Conservation (phyloP, 1,140 invertebrate genomes). For the Sarcophaga peregrina region DNA sequence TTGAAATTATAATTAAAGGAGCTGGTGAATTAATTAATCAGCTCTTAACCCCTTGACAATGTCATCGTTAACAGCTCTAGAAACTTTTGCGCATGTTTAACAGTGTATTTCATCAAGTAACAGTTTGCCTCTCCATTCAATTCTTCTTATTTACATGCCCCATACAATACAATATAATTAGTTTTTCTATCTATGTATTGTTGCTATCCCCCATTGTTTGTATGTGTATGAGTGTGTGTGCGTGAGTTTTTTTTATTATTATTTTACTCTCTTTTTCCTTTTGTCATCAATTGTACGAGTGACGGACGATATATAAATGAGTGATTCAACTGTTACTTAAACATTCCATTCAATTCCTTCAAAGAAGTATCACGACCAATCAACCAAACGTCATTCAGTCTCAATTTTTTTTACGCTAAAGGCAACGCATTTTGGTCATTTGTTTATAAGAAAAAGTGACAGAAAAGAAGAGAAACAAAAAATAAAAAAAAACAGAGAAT, state of each 20-base stretch:
- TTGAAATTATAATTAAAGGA: no score
- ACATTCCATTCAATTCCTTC: conserved; percentile 19
- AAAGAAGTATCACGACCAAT: conserved; percentile 27
- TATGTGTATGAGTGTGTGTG: no score
- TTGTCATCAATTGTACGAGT: conserved; percentile 42
- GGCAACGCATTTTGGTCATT: no score
- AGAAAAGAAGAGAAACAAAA: not conserved
- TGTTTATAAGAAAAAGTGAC: not conserved
- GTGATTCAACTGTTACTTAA: conserved; percentile 3
- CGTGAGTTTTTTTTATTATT: not conserved
- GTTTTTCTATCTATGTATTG: not conserved
- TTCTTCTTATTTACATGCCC: not conserved
- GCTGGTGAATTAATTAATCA: no score
- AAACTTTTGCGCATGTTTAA: conserved; percentile 15
- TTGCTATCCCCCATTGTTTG: not conserved
- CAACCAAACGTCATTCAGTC: not conserved
- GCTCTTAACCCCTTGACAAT: no score
- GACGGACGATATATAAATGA: conserved; percentile 43
- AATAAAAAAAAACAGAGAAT: not conserved
- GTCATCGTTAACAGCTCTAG: not conserved
- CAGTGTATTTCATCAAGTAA: not conserved
- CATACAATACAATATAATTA: not conserved
- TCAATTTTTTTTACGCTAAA: no score
- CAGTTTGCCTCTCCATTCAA: not conserved
- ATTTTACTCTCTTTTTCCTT: conserved; percentile 29